phyloP scores from a whole-genome alignment of 92 coral and sea anemone genomes.

The Meandrina meandrites region DNA sequence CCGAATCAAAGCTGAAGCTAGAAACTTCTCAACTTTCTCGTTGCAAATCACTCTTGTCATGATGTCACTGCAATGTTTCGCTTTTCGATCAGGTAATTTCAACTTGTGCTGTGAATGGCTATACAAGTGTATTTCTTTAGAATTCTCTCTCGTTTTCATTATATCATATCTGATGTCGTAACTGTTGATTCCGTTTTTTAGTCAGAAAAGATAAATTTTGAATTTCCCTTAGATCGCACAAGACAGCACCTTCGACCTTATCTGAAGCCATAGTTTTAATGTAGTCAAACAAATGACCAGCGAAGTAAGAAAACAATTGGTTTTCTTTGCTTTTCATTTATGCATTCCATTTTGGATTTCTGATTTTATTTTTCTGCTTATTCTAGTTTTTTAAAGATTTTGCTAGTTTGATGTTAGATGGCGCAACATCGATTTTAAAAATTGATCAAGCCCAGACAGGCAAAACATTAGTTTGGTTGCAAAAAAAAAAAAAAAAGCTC shows the following conservation, averaged over 20 bases:
- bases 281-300: not conserved
- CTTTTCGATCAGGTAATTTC: slow-evolving; percentile 8
- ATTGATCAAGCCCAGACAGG: not conserved
- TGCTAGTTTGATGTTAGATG: not conserved
- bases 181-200: not conserved
- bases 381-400: not conserved
- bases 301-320: not conserved
- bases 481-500: too few relatives aligned
- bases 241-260: not conserved
- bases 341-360: too few relatives aligned
- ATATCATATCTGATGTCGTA: not conserved
- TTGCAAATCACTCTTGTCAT: not conserved
- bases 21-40: not conserved
- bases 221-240: not conserved
- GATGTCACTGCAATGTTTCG: not conserved
- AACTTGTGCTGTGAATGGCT: not conserved
- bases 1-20: not conserved
- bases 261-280: not conserved
- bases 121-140: not conserved
- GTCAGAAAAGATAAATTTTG: not conserved
- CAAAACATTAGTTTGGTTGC: not conserved
- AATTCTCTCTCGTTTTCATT: not conserved
- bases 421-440: not conserved
- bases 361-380: not conserved
- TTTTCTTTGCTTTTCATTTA: not conserved